These are phyloP conservation scores for Onychomys torridus DNA, from an alignment of 2,797 vertebrate genomes.

Conservation along the genomic window DNA sequence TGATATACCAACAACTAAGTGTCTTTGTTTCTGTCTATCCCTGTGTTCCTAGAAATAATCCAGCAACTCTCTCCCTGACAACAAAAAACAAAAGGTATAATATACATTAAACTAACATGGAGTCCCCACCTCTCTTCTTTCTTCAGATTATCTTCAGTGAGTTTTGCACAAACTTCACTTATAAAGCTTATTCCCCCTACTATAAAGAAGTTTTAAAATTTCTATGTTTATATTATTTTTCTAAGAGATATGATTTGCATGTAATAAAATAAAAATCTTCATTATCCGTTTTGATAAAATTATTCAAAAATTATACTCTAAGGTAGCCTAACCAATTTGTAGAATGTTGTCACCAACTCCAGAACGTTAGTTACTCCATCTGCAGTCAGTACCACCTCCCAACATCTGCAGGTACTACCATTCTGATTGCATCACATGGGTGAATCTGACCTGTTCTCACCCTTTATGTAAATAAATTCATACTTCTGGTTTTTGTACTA, in stretches of 20 bases:
- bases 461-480: slow-evolving; percentile 16
- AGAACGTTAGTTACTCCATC: not conserved
- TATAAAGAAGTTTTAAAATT: not conserved
- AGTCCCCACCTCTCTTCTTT: not conserved
- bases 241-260: not conserved
- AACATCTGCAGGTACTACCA: not conserved
- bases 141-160: not conserved
- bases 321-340: not conserved
- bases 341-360: not conserved
- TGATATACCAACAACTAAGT: not conserved
- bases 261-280: slow-evolving; percentile 22
- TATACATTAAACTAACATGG: not conserved
- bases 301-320: not conserved
- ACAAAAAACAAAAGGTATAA: not conserved
- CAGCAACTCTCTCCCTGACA: not conserved
- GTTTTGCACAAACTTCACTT: not conserved
- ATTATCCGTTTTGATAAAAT: not conserved
- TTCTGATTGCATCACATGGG: not conserved
- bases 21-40: not conserved
- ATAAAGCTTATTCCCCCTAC: not conserved
- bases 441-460: not conserved
- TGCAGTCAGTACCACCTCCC: not conserved
- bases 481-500: not conserved
- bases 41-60: not conserved
- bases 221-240: not conserved